Evolutionary conservation across 2,113 vertebrate genomes (phyloP).

Genomic region (Plecotus auritus): DNA sequence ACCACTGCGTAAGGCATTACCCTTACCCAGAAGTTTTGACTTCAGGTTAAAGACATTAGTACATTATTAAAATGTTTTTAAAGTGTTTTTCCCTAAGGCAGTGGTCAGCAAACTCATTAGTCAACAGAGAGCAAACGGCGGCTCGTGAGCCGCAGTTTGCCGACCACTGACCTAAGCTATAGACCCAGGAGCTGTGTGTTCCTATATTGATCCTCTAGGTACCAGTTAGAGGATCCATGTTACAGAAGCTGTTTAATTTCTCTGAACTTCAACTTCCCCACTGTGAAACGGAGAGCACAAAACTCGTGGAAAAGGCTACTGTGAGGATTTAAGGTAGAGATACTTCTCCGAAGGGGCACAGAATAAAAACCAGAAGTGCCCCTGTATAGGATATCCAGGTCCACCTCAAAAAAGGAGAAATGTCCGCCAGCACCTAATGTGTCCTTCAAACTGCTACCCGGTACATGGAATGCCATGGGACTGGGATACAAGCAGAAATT

Average conservation of each 20-base stretch:
- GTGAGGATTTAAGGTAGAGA: background rate
- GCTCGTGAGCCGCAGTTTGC: no score
- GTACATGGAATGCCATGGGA: background rate
- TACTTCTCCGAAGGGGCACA: background rate
- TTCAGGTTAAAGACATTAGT: no score
- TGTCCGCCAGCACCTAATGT: background rate
- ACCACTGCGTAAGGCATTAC: no score
- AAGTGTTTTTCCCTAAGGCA: no score
- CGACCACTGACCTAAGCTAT: background rate
- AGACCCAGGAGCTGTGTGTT: background rate
- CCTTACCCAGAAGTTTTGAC: no score
- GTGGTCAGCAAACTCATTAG: no score
- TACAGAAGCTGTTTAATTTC: background rate
- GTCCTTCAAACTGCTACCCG: background rate
- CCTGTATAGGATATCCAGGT: background rate
- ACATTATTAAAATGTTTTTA: no score
- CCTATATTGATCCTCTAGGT: background rate
- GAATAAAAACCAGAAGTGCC: background rate
- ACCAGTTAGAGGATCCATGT: background rate
- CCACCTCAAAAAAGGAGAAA: background rate
- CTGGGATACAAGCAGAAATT: background rate
- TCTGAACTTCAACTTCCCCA: background rate
- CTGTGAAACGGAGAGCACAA: background rate
- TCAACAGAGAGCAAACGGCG: no score
- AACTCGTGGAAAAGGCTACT: background rate